These are phyloP conservation scores for Chaetophractus vellerosus DNA, from an alignment of 2,797 vertebrate species.

Conservation along the genomic window DNA sequence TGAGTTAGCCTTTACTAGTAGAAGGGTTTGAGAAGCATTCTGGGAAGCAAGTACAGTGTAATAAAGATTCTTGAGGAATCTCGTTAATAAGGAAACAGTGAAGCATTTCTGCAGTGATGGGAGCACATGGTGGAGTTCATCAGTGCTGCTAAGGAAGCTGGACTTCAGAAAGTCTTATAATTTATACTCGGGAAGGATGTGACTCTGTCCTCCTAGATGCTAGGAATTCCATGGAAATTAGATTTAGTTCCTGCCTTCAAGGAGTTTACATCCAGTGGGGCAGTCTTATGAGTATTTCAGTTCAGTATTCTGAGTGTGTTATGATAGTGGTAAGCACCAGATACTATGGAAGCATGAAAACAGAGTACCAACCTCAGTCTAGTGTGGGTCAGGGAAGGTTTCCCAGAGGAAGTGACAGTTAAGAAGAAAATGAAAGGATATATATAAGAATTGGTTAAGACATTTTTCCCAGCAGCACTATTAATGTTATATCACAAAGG, in stretches of 20 bases:
- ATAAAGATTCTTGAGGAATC: neutral
- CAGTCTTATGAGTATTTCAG: neutral
- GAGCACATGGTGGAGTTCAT: neutral
- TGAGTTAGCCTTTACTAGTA: neutral
- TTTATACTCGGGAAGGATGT: neutral
- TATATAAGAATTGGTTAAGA: neutral
- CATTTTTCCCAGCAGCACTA: neutral
- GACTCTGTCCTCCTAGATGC: neutral
- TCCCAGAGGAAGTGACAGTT: neutral
- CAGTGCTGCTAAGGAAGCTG: neutral
- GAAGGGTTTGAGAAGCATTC: neutral
- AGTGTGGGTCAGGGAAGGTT: neutral
- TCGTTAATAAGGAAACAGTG: neutral
- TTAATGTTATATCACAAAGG: constrained; percentile 24
- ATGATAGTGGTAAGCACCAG: neutral
- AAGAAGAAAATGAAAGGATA: neutral
- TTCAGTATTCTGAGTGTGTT: neutral
- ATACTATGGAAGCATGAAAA: neutral
- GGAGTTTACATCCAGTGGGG: neutral
- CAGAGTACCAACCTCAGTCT: neutral
- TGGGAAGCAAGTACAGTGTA: neutral
- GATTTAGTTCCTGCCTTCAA: constrained; percentile 14
- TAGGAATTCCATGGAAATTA: neutral
- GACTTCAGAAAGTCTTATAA: neutral
- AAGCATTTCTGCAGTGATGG: neutral